These are phyloP conservation scores for Anoplophora glabripennis DNA, from an alignment of 1,140 invertebrate genomes.

Conservation along the genomic window DNA sequence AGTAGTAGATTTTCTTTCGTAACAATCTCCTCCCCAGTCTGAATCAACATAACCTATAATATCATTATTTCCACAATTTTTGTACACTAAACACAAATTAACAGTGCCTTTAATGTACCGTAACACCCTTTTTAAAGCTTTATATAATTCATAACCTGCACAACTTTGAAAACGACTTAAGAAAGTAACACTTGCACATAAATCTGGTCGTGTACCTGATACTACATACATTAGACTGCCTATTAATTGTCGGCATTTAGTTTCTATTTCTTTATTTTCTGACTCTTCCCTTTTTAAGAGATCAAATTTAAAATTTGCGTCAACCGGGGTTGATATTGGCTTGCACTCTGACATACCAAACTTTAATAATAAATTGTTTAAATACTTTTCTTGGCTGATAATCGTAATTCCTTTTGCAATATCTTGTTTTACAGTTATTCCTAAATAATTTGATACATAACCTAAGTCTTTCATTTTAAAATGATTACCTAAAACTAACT, in stretches of 20 bases:
- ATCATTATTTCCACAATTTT: background rate
- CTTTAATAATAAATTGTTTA: slow-evolving; percentile 9
- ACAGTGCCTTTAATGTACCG: slow-evolving; percentile 39
- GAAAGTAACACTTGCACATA: slow-evolving; percentile 32
- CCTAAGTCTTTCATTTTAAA: slow-evolving; percentile 16
- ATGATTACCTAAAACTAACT: background rate
- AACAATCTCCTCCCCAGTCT: slow-evolving; percentile 45
- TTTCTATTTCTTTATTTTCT: slow-evolving; percentile 13
- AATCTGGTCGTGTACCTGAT: slow-evolving; percentile 27
- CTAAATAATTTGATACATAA: slow-evolving; percentile 12
- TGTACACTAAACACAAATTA: slow-evolving; percentile 21
- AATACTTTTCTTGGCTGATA: slow-evolving; percentile 17
- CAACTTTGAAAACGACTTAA: slow-evolving; percentile 36
- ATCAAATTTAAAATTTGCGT: slow-evolving; percentile 14
- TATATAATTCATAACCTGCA: slow-evolving; percentile 29
- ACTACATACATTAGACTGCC: slow-evolving; percentile 37
- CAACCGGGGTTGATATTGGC: slow-evolving; percentile 12
- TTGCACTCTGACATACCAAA: slow-evolving; percentile 20
- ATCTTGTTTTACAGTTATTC: slow-evolving; percentile 19
- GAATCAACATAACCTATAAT: slow-evolving; percentile 45
- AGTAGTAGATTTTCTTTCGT: slow-evolving; percentile 47
- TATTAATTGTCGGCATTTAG: too few relatives aligned
- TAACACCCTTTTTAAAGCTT: slow-evolving; percentile 35
- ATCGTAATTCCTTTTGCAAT: slow-evolving; percentile 1
- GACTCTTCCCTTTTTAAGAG: slow-evolving; percentile 22